phyloP scores from a whole-genome alignment of 92 coral and sea anemone species.

The Nematostella vectensis region DNA sequence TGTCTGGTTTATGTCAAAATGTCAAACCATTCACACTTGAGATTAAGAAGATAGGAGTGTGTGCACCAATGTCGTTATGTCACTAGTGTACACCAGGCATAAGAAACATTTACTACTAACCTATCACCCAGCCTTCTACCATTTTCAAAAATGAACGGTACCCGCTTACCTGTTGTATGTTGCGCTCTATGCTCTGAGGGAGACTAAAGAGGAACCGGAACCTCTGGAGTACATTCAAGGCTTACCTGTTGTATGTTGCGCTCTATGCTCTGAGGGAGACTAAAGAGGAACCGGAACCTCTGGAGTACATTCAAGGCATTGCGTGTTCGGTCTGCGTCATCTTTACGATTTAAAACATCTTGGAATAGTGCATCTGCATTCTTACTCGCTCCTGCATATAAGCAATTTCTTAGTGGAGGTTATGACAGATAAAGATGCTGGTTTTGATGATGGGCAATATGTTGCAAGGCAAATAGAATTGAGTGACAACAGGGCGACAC shows the following conservation, averaged over 20 bases:
- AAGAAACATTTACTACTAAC: too few relatives aligned
- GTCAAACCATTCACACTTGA: too few relatives aligned
- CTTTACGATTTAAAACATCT: slow-evolving; percentile 91
- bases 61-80: too few relatives aligned
- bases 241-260: slow-evolving; percentile 84
- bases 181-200: slow-evolving; percentile 91
- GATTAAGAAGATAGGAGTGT: too few relatives aligned
- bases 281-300: slow-evolving; percentile 87
- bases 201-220: slow-evolving; percentile 90
- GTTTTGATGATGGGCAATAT: too few relatives aligned
- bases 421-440: background rate
- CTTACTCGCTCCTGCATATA: slow-evolving; percentile 84
- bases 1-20: too few relatives aligned
- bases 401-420: too few relatives aligned
- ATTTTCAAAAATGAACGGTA: too few relatives aligned
- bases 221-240: slow-evolving; percentile 83
- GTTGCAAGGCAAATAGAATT: too few relatives aligned
- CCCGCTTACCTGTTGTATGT: slow-evolving; percentile 85
- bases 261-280: slow-evolving; percentile 94
- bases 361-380: slow-evolving; percentile 97
- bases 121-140: too few relatives aligned
- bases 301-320: slow-evolving; percentile 95
- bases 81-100: too few relatives aligned
- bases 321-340: slow-evolving; percentile 95
- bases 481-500: too few relatives aligned